Percentiles rank a stretch among this genome's conserved stretches.
Conservation (phyloP, 2,113 vertebrate species). For the Microtus ochrogaster region DNA sequence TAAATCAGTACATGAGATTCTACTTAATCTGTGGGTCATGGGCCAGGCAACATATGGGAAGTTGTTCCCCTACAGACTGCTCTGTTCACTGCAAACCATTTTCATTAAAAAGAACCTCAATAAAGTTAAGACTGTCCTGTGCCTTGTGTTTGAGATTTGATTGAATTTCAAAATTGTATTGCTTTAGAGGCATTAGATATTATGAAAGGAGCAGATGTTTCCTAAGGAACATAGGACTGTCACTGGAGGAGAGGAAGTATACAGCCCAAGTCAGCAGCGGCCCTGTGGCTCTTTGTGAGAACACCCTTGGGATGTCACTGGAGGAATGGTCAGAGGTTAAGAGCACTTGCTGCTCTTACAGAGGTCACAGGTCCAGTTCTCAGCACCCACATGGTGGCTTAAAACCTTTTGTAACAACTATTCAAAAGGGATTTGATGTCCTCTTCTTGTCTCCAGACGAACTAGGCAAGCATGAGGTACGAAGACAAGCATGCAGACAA, state of each 20-base stretch:
- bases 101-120: conserved; percentile 64
- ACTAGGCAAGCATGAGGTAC: not conserved
- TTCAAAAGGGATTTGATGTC: no score
- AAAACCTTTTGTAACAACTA: not conserved
- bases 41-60: conserved; percentile 8
- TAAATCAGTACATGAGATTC: not conserved
- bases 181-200: not conserved
- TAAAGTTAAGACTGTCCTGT: conserved; percentile 62
- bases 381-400: not conserved
- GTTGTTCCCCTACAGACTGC: not conserved
- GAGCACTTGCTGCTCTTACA: not conserved
- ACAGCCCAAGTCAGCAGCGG: not conserved
- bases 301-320: not conserved
- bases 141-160: conserved; percentile 61
- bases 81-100: conserved; percentile 59
- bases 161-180: conserved; percentile 3
- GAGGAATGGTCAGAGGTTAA: not conserved
- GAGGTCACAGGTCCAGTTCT: not conserved
- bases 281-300: not conserved
- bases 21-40: not conserved
- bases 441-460: not conserved
- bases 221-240: not conserved
- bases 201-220: not conserved
- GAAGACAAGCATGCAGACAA: not conserved
- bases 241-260: not conserved